Base-by-base conservation (phyloP, 2,113 vertebrate genomes). In the Sylvia atricapilla region DNA sequence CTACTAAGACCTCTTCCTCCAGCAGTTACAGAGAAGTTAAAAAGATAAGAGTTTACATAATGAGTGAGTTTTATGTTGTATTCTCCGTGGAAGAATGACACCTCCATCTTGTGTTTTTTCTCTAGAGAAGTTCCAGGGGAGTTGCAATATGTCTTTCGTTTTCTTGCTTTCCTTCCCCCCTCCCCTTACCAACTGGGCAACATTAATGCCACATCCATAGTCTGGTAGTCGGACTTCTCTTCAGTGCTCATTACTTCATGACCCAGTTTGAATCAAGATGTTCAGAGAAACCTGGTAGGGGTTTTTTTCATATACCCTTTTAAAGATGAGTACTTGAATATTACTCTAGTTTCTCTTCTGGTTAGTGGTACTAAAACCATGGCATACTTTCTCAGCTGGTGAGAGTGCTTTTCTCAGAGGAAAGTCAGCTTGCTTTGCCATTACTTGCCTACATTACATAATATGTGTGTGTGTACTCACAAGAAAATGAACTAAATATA, bases 31-130 rank as follows among this genome's bases (percentile, higher is more conserved):
- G 35, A 64, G 18, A 72, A 77, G 14, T 28, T 58, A 31, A 76
- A 21, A 33, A 25, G 23, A 20, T 20, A 4, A 11, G 23, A 44
- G 5, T 74, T 85, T 68, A 68, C 0, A 0, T 59, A 31, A 13
- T 44, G 13, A 73, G 27, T 77, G 15, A 53, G 15, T 59, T 88
- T 68, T 68, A 15, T 6, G 2, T 68, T 52, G 8, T 68, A 22
- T 73, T 78, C 39, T 16, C 39, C 21, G 10, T 73, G 64, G 43
- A 49, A 58, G 52, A 73, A 33, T 2, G 7, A 19, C 8, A 8
- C 10, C 15, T 77, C 19, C 7, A 23, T 33, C 14, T 64, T 56
- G 7, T 3, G 15, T 43, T 63, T 53, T 53, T 47, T 64, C 7
- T 25, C 4, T 62, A 19, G 55, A 27, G 30, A 31, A 58, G 6